Evolutionary conservation across 2,888 invertebrate species (phyloP), one percentile per base, ranked within the genome.

Genomic region (Pilophorus perplexus): DNA sequence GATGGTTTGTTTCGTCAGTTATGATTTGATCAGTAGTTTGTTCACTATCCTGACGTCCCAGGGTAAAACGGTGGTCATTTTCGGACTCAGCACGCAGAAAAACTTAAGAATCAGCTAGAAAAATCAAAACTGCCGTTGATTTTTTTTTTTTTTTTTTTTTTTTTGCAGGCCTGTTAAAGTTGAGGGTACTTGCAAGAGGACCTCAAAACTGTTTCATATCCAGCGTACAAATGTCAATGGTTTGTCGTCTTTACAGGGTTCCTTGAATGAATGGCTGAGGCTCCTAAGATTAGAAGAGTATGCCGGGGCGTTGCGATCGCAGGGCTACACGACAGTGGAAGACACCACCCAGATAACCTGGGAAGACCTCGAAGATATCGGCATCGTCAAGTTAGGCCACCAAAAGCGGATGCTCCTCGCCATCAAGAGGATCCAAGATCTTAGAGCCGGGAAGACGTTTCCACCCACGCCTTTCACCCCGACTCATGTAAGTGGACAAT

Each of bases 291-390:
- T 99, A 71, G 93, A 93, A 75, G 94, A 96, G 78, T 99, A 99
- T 77, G 86, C 90, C 40, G 88, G 89, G 18, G 90, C 92, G 42
- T 83, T 99, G 69, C 85, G 90, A 71, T 89, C 89, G 71, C 97
- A 98, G 79, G 94, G 94, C 62, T 98, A 96, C 80, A 86, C 89
- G 74, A 90, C 91, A 5, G 92, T 99, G 42, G 91, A 94, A 74
- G 90, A 93, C 78, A 91, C 97, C 64, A 91, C 93, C 28, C 93
- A 95, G 76, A 85, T 99, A 64, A 93, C 93, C 68, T 98, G 97
- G 96, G 99, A 99, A 77, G 99, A 99, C 80, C 84, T 99, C 76
- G 98, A 99, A 81, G 98, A 99, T 76, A 94, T 98, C 78, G 92
- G 93, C 66, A 91, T 93, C 74, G 90, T 92, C 22, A 87, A 91